phyloP scores from a whole-genome alignment of 2,113 vertebrate genomes.

The Festucalex cinctus region DNA sequence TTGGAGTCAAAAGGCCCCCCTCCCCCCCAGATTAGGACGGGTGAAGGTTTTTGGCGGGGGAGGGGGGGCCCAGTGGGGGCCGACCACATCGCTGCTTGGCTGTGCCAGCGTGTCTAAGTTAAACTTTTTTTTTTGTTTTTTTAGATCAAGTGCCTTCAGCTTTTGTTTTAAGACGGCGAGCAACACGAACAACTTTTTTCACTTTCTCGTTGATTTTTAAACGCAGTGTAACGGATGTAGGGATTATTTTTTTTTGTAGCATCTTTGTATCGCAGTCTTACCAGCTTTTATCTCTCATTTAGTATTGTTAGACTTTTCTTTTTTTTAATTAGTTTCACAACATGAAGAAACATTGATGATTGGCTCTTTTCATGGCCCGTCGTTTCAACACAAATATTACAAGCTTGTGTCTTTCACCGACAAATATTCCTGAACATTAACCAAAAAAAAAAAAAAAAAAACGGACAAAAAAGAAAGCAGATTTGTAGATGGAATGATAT shows the following conservation, averaged over 20 bases:
- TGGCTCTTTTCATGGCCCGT: constrained; percentile 25
- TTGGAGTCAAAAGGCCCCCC: constrained; percentile 67
- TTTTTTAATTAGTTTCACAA: constrained; percentile 37
- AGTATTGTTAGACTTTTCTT: constrained; percentile 40
- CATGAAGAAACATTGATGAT: constrained; percentile 20
- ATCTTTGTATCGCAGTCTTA: constrained; percentile 80
- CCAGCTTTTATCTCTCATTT: constrained; percentile 74
- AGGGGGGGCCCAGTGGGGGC: constrained; percentile 14
- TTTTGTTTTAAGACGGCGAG: constrained; percentile 59
- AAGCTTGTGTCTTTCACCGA: constrained; percentile 22
- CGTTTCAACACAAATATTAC: not conserved
- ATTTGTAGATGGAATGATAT: constrained; percentile 25
- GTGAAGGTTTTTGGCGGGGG: constrained; percentile 33
- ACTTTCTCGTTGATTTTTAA: constrained; percentile 72
- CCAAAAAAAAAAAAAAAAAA: constrained; percentile 34
- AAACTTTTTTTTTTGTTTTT: constrained; percentile 44
- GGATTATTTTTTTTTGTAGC: constrained; percentile 47
- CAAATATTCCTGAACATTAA: constrained; percentile 44
- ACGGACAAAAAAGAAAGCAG: constrained; percentile 23
- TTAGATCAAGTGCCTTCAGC: constrained; percentile 75
- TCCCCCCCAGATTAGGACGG: constrained; percentile 44
- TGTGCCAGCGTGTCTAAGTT: constrained; percentile 76
- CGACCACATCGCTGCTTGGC: constrained; percentile 73
- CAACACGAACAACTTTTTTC: constrained; percentile 57
- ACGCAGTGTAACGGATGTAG: constrained; percentile 62